Conservation (phyloP, 2,113 vertebrate species). For the Alectura lathami region DNA sequence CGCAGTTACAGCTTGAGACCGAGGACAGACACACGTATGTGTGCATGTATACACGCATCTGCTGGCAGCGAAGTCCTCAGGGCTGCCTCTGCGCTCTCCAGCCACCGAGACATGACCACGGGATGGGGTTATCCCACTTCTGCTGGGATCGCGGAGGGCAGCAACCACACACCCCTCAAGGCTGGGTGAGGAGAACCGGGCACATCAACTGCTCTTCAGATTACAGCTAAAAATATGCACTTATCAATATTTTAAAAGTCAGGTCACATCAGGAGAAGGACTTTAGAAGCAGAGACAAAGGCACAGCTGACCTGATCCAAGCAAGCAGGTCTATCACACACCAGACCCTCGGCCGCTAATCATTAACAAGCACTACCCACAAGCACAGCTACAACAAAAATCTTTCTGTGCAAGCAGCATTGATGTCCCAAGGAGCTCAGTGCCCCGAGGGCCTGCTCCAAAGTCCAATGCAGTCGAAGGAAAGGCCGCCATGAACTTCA, state of each 20-base stretch:
- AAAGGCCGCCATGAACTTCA: background rate
- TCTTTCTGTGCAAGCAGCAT: background rate
- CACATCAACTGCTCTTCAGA: background rate
- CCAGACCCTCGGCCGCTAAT: background rate
- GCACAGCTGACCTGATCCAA: background rate
- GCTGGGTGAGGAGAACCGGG: background rate
- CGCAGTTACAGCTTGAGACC: background rate
- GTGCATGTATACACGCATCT: rapidly evolving
- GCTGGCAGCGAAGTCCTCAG: background rate
- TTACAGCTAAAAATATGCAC: background rate
- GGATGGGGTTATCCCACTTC: background rate
- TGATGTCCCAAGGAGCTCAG: background rate
- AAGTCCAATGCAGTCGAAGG: background rate
- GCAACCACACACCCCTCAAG: background rate
- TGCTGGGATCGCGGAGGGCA: background rate
- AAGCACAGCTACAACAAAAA: background rate
- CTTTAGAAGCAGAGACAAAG: conserved; percentile 8
- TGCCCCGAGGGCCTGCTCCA: background rate
- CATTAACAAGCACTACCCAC: background rate
- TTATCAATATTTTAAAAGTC: background rate
- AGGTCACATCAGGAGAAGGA: background rate
- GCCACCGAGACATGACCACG: background rate
- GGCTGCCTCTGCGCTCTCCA: background rate
- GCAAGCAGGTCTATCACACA: background rate
- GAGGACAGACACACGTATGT: too few species aligned